Evolutionary conservation across 2,888 invertebrate genomes (phyloP).

Genomic region (Cylindroiulus punctatus): DNA sequence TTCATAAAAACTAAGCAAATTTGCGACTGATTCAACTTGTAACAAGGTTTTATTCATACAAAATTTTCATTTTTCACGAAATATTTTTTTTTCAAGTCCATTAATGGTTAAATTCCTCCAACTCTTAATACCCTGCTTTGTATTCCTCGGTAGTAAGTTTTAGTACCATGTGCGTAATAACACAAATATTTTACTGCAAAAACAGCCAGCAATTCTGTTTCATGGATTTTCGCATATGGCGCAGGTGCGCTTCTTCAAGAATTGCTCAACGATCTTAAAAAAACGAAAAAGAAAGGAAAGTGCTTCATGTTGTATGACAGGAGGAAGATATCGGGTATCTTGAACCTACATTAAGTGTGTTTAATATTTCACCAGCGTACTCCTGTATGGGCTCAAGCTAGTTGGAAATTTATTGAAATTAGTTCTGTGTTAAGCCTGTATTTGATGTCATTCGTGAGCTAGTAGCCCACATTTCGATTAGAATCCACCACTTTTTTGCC

Average conservation of each 20-base stretch:
- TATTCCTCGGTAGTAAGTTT: neutral
- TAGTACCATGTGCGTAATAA: neutral
- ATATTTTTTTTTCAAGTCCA: neutral
- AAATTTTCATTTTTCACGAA: neutral
- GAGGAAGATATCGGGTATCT: neutral
- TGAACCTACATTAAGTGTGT: neutral
- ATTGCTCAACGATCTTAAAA: neutral
- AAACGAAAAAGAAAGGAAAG: neutral
- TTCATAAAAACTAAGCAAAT: constrained; percentile 9
- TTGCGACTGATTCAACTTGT: neutral
- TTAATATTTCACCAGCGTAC: neutral
- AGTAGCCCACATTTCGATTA: neutral
- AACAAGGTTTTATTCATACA: neutral
- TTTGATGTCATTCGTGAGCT: neutral
- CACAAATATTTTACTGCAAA: neutral
- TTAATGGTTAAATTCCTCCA: neutral
- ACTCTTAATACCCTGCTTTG: neutral
- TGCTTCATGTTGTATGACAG: neutral
- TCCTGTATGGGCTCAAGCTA: neutral
- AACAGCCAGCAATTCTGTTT: neutral
- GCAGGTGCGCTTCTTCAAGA: neutral
- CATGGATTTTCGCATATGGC: constrained; percentile 22
- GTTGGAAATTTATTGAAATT: constrained; percentile 4
- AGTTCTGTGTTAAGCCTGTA: neutral
- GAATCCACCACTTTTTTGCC: neutral